Base-by-base conservation (phyloP, 2,797 vertebrate genomes). In the Coluber constrictor region DNA sequence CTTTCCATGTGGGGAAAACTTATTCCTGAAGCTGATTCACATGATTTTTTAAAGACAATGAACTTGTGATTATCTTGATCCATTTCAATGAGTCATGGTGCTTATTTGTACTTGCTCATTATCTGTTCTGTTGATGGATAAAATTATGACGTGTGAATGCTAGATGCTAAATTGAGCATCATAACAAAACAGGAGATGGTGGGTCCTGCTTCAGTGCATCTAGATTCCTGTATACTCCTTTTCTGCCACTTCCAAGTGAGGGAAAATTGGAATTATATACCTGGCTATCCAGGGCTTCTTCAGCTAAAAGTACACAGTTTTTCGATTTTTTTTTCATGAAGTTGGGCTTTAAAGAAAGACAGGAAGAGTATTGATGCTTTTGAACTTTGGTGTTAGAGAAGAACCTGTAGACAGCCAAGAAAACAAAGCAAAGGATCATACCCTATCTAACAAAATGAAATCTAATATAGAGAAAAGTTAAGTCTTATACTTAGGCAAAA, bases 1-100 rank as follows among this genome's bases (percentile, higher is more conserved):
- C 74, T 95, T 96, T 93, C 94, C 90, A 94, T 79, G 91, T 55
- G 61, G 32, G 74, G 91, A 95, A 94, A 91, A 47, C 25, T 88
- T 93, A 90, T 57, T 4, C 18, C 43, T 55, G 43, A 55, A 93
- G 37, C 63, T 88, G 63, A 93, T 61, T 74, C 89, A 87, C 89
- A 54, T 20, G 27, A 59, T 47, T 54, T 23, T 90, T 86, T 32
- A 15, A 2, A 27, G 61, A n/a, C 51, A 66, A 61, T 13, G 51
- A n/a, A 56, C 29, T 29, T n/a, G 32, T 29, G 83, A 32, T 88
- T 59, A 16, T 32, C 27, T 88, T 91, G 43, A 74, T 79, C 86
- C 47, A 79, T 57, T 43, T 70, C 29, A 55, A 13, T 90, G 32
- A 93, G 27, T 87, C 61, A 54, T 23, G 32, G 59, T 54, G 20